These are phyloP conservation scores for Phymastichus coffea DNA, from an alignment of 1,140 invertebrate genomes.

Conservation along the genomic window DNA sequence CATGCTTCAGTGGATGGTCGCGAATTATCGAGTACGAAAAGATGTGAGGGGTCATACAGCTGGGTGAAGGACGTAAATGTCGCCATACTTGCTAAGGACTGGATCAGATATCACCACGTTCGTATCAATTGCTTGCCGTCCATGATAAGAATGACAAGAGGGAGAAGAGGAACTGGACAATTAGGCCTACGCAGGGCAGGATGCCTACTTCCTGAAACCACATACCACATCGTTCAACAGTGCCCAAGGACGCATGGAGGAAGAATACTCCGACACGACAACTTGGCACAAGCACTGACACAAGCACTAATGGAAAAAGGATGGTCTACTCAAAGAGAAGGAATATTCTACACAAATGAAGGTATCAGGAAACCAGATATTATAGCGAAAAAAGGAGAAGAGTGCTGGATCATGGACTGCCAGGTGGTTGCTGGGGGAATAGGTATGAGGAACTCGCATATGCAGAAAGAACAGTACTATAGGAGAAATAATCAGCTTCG, in stretches of 20 bases:
- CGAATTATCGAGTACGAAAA: too few species aligned
- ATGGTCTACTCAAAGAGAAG: not conserved
- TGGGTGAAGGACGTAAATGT: not conserved
- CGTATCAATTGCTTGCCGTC: conserved; percentile 4
- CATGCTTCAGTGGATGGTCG: too few species aligned
- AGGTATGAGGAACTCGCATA: not conserved
- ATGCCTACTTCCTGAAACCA: conserved; percentile 37
- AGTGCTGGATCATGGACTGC: conserved; percentile 11
- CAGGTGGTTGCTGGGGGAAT: conserved; percentile 9
- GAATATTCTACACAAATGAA: not conserved
- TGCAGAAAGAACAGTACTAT: not conserved
- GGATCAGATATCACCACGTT: conserved; percentile 11
- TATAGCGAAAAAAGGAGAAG: not conserved
- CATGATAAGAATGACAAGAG: not conserved
- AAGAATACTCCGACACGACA: conserved; percentile 38
- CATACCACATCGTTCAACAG: conserved; percentile 41
- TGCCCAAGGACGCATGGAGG: conserved; percentile 43
- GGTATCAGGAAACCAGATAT: conserved; percentile 9
- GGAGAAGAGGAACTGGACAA: not conserved
- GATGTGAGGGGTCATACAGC: too few species aligned
- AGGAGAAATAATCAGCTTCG: not conserved
- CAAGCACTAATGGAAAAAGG: conserved; percentile 1
- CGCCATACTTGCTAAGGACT: conserved; percentile 1
- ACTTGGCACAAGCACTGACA: conserved; percentile 14
- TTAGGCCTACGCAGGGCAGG: conserved; percentile 11